Percentiles rank a stretch among this genome's conserved stretches.
Evolutionary conservation across 2,797 vertebrate species (phyloP).

Genomic region (Rhyacichthys aspro): DNA sequence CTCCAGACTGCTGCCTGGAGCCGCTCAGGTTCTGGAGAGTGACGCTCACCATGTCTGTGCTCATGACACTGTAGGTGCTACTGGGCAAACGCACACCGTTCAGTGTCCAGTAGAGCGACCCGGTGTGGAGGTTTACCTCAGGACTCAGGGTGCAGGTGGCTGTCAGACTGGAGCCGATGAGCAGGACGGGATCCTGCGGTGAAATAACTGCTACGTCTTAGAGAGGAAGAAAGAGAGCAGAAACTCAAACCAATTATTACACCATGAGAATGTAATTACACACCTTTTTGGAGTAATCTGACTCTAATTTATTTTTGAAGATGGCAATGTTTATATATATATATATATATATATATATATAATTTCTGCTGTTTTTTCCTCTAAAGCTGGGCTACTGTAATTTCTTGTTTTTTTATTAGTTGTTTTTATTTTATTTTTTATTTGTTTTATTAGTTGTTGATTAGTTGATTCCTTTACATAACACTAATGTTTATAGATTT

Average conservation of each 20-base stretch:
- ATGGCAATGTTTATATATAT: too few species aligned
- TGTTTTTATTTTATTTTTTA: too few species aligned
- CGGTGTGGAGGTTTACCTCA: constrained; percentile 74
- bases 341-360: too few species aligned
- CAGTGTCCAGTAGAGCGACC: constrained; percentile 90
- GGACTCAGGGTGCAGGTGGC: constrained; percentile 85
- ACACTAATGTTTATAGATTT: too few species aligned
- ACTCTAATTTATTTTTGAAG: too few species aligned
- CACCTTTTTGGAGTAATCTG: too few species aligned
- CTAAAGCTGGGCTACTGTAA: too few species aligned
- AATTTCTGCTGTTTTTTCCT: too few species aligned
- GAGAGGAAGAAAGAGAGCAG: constrained; percentile 6
- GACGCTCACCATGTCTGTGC: constrained; percentile 79
- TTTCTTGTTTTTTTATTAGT: too few species aligned
- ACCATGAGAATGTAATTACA: background rate
- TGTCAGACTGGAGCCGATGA: constrained; percentile 87
- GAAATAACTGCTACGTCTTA: constrained; percentile 86
- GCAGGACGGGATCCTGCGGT: constrained; percentile 90
- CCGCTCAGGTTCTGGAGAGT: constrained; percentile 86
- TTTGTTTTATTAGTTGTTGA: too few species aligned
- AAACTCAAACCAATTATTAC: constrained; percentile 3
- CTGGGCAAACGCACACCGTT: constrained; percentile 86
- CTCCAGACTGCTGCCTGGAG: constrained; percentile 92
- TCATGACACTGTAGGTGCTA: constrained; percentile 77
- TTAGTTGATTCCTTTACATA: too few species aligned